Base-by-base conservation (phyloP, 2,888 invertebrate genomes). In the Troides oblongomaculatus region DNA sequence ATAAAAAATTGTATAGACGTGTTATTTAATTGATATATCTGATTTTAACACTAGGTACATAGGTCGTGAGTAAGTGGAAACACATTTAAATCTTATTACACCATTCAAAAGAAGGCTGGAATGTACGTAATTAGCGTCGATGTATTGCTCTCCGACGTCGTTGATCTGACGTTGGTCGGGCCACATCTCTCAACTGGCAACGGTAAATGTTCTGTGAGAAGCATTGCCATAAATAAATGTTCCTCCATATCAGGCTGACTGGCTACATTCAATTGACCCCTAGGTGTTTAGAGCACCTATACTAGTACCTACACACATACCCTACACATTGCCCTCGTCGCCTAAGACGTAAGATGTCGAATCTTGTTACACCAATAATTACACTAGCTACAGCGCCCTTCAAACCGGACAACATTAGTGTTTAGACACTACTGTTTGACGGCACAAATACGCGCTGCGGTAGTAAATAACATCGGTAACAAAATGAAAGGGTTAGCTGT, bases 31-130 rank as follows among this genome's bases (percentile, higher is more conserved):
- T 17, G 17, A 18, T 18, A 50, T 14, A 50, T 18, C 14, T 17
- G 50, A 3, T 18, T 18, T 50, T 50, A 50, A 50, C 17, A 50
- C 14, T 50, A 39, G 39, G 7, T 39, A 10, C 10, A 39, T 39
- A 6, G 39, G 39, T 39, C 8, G 10, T 39, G 18, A 50, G 50
- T 50, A 50, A 50, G 14, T 50, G 18, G 50, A 14, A 50, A 50
- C 50, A 64, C 62, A 64, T 72, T 71, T 64, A 67, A 67, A 69
- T 58, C 62, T 69, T 64, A 65, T 71, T 67, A 68, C 56, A 23
- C 36, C 18, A 18, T 66, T 66, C 53, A 43, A 66, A 57, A 72
- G 53, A 66, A 43, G 7, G 56, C 50, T 58, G 60, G 18, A 36
- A 64, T 6, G 70, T 43, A 61, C 62, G 66, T 21, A 70, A 66